Percentiles rank a stretch among this genome's conserved stretches.
Conservation (phyloP, 2,888 invertebrate species). For the Oscheius onirici region DNA sequence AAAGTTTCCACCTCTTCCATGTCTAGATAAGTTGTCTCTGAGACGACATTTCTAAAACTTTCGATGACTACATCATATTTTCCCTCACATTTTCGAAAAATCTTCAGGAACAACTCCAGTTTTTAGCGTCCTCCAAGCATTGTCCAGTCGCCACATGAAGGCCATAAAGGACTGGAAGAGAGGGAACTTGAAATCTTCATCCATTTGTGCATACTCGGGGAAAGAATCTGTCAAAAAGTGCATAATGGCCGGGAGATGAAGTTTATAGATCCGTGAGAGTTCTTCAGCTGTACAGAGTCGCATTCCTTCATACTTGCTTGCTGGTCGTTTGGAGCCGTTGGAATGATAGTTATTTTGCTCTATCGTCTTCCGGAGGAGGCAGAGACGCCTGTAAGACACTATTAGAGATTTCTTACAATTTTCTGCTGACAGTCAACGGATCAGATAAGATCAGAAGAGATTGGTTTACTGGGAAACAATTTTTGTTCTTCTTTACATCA, state of each 20-base stretch:
- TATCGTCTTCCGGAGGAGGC: background rate
- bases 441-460: too few relatives aligned
- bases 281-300: conserved; percentile 21
- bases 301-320: conserved; percentile 6
- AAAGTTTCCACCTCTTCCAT: conserved; percentile 26
- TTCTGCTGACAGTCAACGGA: too few relatives aligned
- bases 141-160: conserved; percentile 19
- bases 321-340: background rate
- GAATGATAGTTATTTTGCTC: background rate
- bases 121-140: conserved; percentile 17
- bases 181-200: conserved; percentile 7
- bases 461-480: too few relatives aligned
- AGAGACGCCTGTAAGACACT: background rate
- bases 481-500: too few relatives aligned
- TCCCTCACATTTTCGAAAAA: conserved; percentile 7
- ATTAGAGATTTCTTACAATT: too few relatives aligned
- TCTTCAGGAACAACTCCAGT: conserved; percentile 1
- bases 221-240: conserved; percentile 17
- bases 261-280: conserved; percentile 18
- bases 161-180: conserved; percentile 27
- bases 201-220: conserved; percentile 6
- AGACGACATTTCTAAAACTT: conserved; percentile 18
- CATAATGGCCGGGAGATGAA: conserved; percentile 13
- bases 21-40: conserved; percentile 27
- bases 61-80: background rate